A percentile compares a stretch with the other conserved stretches of the same genome.
phyloP scores from a whole-genome alignment of 2,888 invertebrate genomes.

The Aspidiotus destructor region DNA sequence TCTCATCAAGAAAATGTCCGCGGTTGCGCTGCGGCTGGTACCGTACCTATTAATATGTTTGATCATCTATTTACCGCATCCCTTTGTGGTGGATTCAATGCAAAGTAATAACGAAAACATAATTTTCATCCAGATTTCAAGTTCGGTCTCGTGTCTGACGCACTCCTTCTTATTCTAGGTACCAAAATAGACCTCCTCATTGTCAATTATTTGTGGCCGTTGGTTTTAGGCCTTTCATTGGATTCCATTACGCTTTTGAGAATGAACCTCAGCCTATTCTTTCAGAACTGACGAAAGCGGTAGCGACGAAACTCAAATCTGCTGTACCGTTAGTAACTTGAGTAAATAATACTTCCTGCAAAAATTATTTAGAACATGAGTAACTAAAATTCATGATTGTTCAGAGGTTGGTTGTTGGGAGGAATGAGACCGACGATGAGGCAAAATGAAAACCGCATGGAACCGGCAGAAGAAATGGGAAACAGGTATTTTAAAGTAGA shows the following conservation, averaged over 20 bases:
- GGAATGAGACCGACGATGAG: slow-evolving; percentile 17
- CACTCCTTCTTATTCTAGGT: slow-evolving; percentile 6
- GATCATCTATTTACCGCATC: slow-evolving; percentile 78
- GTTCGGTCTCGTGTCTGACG: neutral
- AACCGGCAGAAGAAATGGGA: slow-evolving; percentile 35
- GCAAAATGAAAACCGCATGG: slow-evolving; percentile 21
- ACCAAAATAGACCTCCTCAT: slow-evolving; percentile 37
- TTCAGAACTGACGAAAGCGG: slow-evolving; percentile 84
- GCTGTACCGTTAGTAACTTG: slow-evolving; percentile 59
- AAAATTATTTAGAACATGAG: neutral
- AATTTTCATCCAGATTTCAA: neutral
- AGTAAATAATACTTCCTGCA: neutral
- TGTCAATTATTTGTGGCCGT: slow-evolving; percentile 38
- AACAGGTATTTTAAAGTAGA: slow-evolving; percentile 29
- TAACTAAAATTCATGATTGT: neutral
- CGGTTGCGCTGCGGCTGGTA: slow-evolving; percentile 68
- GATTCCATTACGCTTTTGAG: slow-evolving; percentile 83
- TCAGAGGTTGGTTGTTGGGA: slow-evolving; percentile 25
- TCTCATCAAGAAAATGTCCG: slow-evolving; percentile 60
- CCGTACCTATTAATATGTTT: slow-evolving; percentile 63
- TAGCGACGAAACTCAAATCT: slow-evolving; percentile 76
- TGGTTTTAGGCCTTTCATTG: slow-evolving; percentile 61
- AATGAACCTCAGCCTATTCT: slow-evolving; percentile 71
- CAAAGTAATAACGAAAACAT: slow-evolving; percentile 43
- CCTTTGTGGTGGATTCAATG: slow-evolving; percentile 61